phyloP scores from a whole-genome alignment of 2,888 invertebrate genomes.

The Amiota communis region DNA sequence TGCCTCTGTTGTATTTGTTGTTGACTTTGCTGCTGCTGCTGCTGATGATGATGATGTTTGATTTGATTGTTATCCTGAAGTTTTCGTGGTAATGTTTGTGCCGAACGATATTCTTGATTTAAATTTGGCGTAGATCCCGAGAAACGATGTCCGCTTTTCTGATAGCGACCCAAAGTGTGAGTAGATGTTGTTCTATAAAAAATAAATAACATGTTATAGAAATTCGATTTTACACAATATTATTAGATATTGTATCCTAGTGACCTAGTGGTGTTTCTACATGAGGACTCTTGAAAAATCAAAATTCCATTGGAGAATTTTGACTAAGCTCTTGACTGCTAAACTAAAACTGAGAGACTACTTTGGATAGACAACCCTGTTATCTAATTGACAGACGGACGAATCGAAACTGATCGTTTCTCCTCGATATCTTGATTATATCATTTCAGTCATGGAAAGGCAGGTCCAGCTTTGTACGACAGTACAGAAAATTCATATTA shows the following conservation, averaged over 20 bases:
- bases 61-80: slow-evolving; percentile 65
- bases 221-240: no score
- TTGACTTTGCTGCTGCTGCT: slow-evolving; percentile 41
- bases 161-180: slow-evolving; percentile 86
- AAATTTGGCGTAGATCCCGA: slow-evolving; percentile 76
- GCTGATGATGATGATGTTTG: slow-evolving; percentile 31
- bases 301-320: neutral
- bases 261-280: no score
- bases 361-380: no score
- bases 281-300: neutral
- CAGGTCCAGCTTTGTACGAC: no score
- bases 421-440: no score
- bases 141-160: slow-evolving; percentile 85
- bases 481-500: no score
- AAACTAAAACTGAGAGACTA: no score
- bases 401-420: no score
- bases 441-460: no score
- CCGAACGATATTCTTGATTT: slow-evolving; percentile 75
- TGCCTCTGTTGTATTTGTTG: slow-evolving; percentile 42
- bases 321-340: neutral
- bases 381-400: no score
- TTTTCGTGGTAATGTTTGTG: slow-evolving; percentile 85
- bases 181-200: slow-evolving; percentile 63
- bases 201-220: slow-evolving; percentile 31
- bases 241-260: no score